Evolutionary conservation across 2,113 vertebrate species (phyloP).

Genomic region (Paradisaea rubra): DNA sequence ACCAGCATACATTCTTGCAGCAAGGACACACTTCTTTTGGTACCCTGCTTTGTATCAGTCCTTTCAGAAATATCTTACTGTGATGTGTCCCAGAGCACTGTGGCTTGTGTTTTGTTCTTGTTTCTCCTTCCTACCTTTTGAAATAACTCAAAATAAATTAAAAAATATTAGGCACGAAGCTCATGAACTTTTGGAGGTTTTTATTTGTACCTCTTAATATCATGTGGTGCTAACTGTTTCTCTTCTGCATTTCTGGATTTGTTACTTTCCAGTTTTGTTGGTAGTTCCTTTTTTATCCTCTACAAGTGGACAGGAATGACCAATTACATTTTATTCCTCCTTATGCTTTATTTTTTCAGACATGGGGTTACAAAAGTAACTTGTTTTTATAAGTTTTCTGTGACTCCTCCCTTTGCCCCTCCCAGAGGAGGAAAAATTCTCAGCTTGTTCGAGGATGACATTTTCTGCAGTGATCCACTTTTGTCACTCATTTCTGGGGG

Average conservation of each 20-base stretch:
- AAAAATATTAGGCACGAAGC: neutral
- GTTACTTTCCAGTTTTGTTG: neutral
- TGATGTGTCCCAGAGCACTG: neutral
- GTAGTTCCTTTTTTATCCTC: neutral
- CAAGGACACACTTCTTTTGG: neutral
- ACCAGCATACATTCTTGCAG: neutral
- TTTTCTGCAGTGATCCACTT: neutral
- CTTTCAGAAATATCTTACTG: neutral
- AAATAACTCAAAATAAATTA: neutral
- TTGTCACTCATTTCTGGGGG: neutral
- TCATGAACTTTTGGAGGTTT: neutral
- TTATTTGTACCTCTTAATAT: neutral
- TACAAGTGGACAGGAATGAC: neutral
- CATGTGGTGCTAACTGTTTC: neutral
- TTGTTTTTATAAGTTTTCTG: neutral
- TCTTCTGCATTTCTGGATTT: neutral
- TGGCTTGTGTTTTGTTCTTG: neutral
- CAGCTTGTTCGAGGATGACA: neutral
- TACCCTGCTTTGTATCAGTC: neutral
- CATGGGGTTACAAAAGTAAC: neutral
- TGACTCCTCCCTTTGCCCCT: neutral
- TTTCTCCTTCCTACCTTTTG: neutral
- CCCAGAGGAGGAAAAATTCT: neutral
- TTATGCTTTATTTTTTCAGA: neutral
- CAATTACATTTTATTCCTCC: neutral